Conservation (phyloP, 2,113 vertebrate species). For the Budorcas taxicolor region DNA sequence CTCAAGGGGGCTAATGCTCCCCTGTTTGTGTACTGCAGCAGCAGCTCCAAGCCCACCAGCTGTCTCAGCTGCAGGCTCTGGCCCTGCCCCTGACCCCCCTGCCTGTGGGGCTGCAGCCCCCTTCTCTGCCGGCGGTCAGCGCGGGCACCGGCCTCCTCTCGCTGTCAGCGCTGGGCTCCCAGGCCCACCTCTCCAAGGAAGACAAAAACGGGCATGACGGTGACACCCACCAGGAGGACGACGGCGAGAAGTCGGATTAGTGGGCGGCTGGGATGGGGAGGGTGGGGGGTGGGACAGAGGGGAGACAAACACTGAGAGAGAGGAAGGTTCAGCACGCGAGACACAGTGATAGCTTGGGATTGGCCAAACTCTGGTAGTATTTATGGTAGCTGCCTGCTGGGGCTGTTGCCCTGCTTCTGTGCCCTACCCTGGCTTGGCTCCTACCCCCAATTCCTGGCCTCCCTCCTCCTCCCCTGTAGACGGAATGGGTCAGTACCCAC, state of each 20-base stretch:
- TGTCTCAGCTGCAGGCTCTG: conserved; percentile 97
- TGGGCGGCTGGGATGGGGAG: not conserved
- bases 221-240: conserved; percentile 90
- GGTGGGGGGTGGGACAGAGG: not conserved
- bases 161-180: conserved; percentile 93
- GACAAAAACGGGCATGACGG: conserved; percentile 93
- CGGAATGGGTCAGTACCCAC: not conserved
- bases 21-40: conserved; percentile 82
- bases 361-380: not conserved
- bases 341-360: not conserved
- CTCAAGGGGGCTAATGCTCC: rapidly evolving
- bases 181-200: conserved; percentile 93
- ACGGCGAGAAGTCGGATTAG: conserved; percentile 96
- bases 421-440: not conserved
- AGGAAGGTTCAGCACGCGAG: not conserved
- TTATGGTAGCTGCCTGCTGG: conserved; percentile 30
- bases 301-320: conserved; percentile 36
- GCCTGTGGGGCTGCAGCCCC: conserved; percentile 92
- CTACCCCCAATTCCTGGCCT: not conserved
- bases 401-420: not conserved
- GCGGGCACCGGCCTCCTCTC: conserved; percentile 93
- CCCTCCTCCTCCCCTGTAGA: not conserved
- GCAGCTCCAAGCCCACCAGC: conserved; percentile 98
- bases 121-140: conserved; percentile 88
- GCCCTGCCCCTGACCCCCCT: conserved; percentile 93